Evolutionary conservation across 2,113 vertebrate species (phyloP).

Genomic region (Nibea coibor): DNA sequence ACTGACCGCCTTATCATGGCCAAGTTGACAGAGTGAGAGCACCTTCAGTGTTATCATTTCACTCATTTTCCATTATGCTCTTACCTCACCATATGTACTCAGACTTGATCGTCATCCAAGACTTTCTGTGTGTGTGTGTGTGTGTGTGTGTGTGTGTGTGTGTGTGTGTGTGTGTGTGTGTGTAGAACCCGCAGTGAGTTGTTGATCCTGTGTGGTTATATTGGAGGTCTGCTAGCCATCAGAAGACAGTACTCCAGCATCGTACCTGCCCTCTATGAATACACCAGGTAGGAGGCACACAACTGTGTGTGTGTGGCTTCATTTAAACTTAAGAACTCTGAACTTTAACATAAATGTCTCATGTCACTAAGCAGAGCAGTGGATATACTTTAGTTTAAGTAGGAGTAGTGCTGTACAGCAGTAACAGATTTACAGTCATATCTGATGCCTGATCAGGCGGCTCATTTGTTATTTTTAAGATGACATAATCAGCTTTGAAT

Average conservation of each 20-base stretch:
- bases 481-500: background rate
- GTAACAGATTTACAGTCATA: background rate
- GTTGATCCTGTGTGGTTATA: slow-evolving; percentile 93
- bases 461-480: background rate
- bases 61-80: background rate
- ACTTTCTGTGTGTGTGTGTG: slow-evolving; percentile 18
- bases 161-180: slow-evolving; percentile 31
- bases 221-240: slow-evolving; percentile 92
- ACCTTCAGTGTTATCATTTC: background rate
- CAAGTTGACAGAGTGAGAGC: slow-evolving; percentile 91
- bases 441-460: background rate
- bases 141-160: slow-evolving; percentile 29
- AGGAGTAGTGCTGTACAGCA: background rate
- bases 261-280: slow-evolving; percentile 96
- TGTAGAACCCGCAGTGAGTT: slow-evolving; percentile 92
- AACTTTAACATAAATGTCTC: background rate
- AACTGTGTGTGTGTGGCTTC: background rate
- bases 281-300: slow-evolving; percentile 88
- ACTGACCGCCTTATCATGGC: slow-evolving; percentile 90
- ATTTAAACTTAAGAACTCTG: background rate
- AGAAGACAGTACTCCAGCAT: slow-evolving; percentile 91
- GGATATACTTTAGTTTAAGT: background rate
- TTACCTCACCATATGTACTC: background rate
- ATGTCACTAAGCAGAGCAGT: background rate
- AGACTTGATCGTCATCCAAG: background rate